Base-by-base conservation (phyloP, 1,140 invertebrate species). In the Xylocopa sonorina region DNA sequence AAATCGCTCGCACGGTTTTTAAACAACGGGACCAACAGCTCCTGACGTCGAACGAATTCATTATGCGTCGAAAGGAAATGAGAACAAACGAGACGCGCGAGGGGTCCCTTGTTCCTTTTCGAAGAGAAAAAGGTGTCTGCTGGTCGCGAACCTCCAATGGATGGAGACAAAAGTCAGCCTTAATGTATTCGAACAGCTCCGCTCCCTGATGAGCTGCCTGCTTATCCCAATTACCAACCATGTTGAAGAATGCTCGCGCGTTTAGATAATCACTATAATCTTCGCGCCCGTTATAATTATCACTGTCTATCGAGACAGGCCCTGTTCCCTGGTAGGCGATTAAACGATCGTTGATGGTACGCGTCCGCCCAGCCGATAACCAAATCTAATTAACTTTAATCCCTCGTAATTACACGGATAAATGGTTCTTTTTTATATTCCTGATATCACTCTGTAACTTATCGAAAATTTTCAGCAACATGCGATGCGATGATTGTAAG, bases 241-340 rank as follows among this genome's bases (percentile, higher is more conserved):
- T 24, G 29, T 24, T 64, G 50, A 75, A 81, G 73, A 84, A 69
- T 74, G 41, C 43, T 29, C 41, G 68, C 76, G 48, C 69, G 16
- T 53, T 63, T 62, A 16, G 41, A 38, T 88, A 89, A 89, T 87
- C 81, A 81, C 78, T 85, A 81, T 89, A 86, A 89, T 89, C 82
- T 80, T 69, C 72, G 64, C 57, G 78, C 87, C 84, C 82, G 82
- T 87, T 88, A 82, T 84, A 88, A 87, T 88, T 89, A 89, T 88
- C 82, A 76, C 51, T 72, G 68, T 80, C 81, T 67, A 77, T 84
- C 78, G 72, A 75, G 77, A 78, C 76, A 60, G 64, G 34, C 38
- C 27, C 48, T 60, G 34, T 64, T 43, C 24, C 69, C 69, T 14
- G 62, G 71, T 53, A 38, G 53, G 66, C 21, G 32, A 18, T 53